Conservation (phyloP, 2,797 vertebrate genomes). For the Sebastes matsubarae region DNA sequence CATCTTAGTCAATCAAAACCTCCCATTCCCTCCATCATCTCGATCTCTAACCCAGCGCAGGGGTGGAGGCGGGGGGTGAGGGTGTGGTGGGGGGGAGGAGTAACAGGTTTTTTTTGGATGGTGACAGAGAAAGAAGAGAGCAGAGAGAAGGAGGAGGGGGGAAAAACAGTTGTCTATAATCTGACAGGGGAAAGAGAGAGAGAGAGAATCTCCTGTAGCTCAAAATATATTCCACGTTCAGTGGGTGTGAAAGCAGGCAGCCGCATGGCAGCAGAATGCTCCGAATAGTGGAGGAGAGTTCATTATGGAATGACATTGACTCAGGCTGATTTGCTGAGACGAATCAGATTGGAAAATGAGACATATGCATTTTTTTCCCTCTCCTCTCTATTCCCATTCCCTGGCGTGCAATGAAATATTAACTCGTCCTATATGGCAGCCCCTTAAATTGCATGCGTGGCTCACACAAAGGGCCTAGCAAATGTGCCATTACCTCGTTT, state of each 20-base stretch:
- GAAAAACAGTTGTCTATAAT: conserved; percentile 45
- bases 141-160: background rate
- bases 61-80: background rate
- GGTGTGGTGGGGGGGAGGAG: conserved; percentile 17
- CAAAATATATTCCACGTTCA: conserved; percentile 49
- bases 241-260: conserved; percentile 50
- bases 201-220: conserved; percentile 25
- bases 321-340: conserved; percentile 79
- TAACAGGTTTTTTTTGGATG: conserved; percentile 47
- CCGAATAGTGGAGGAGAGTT: conserved; percentile 64
- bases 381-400: conserved; percentile 59
- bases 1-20: conserved; percentile 71
- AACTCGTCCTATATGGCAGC: conserved; percentile 75
- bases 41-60: conserved; percentile 46
- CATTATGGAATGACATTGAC: conserved; percentile 79
- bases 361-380: conserved; percentile 59
- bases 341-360: conserved; percentile 82
- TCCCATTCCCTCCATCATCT: conserved; percentile 56
- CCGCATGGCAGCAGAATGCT: conserved; percentile 41
- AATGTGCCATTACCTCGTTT: conserved; percentile 83
- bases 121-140: conserved; percentile 13
- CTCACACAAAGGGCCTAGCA: conserved; percentile 75
- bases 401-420: conserved; percentile 79
- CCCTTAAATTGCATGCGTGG: conserved; percentile 75
- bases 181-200: conserved; percentile 25